Evolutionary conservation across 2,888 invertebrate genomes (phyloP), one percentile per base, ranked within the genome.

Genomic region (Zygaena filipendulae): DNA sequence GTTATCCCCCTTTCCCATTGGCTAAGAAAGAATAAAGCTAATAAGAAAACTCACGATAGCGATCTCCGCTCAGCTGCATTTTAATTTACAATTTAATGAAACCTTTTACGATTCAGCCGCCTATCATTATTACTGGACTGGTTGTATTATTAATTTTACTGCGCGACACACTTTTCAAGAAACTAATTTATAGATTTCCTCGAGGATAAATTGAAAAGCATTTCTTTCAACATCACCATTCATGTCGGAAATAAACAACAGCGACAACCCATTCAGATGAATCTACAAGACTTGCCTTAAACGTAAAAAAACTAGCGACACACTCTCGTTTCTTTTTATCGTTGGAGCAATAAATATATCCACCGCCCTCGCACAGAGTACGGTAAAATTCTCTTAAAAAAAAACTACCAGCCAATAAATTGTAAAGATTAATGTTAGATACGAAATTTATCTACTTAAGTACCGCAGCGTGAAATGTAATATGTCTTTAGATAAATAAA

Each of bases 381-480:
- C 47, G 45, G 52, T 57, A 47, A 52, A 59, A 61, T 56, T 62
- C 58, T 52, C 47, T n/a, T n/a, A n/a, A n/a, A n/a, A 52, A 56
- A 51, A 44, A 54, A 63, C 58, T 56, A 52, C 53, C 46, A 59
- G 46, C 51, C 57, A 59, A 75, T 74, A 75, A 75, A 74, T 75
- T 53, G 50, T 48, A 45, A 56, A 70, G 74, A 74, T 74, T 68
- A 69, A 75, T 69, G 72, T 61, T 59, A 58, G 59, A 68, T 67
- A 60, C 62, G 47, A 57, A 60, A 67, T 67, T 58, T 68, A 68
- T 70, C 62, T 62, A 63, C 62, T 66, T 67, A 67, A 63, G 57
- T 63, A 68, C 63, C 52, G 58, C 51, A 46, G 57, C 53, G 50
- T 69, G 63, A 63, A 67, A 68, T 59, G 52, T 70, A 60, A 70